A percentile compares a stretch with the other conserved stretches of the same genome.
Evolutionary conservation across 2,113 vertebrate species (phyloP).

Genomic region (Sitta europaea): DNA sequence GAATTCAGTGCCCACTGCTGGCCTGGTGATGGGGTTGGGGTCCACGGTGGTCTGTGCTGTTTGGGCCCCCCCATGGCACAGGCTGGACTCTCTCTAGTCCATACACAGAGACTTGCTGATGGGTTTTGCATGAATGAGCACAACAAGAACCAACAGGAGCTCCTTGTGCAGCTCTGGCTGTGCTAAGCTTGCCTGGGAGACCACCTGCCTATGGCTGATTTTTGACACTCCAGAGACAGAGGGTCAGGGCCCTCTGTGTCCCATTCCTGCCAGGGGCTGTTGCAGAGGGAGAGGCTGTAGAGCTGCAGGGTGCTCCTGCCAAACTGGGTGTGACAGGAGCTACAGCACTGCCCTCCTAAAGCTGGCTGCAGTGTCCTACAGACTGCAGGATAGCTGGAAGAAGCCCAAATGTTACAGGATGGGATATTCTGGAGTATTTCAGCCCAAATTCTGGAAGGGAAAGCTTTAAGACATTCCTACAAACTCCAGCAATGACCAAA

Average conservation of each 20-base stretch:
- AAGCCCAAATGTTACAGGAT: neutral
- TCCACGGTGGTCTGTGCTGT: rapidly evolving
- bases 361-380: neutral
- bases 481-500: neutral
- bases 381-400: neutral
- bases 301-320: neutral
- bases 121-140: neutral
- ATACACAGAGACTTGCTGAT: neutral
- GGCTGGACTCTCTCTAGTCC: neutral
- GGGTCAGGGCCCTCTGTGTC: neutral
- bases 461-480: neutral
- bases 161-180: rapidly evolving
- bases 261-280: neutral
- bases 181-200: neutral
- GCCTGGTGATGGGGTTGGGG: neutral
- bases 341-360: neutral
- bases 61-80: neutral
- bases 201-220: neutral
- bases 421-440: neutral
- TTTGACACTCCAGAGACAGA: neutral
- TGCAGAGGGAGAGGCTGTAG: neutral
- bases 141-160: rapidly evolving
- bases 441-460: neutral
- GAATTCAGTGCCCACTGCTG: neutral
- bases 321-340: rapidly evolving